Evolutionary conservation across 2,113 vertebrate species (phyloP).

Genomic region (Oceanites oceanicus): DNA sequence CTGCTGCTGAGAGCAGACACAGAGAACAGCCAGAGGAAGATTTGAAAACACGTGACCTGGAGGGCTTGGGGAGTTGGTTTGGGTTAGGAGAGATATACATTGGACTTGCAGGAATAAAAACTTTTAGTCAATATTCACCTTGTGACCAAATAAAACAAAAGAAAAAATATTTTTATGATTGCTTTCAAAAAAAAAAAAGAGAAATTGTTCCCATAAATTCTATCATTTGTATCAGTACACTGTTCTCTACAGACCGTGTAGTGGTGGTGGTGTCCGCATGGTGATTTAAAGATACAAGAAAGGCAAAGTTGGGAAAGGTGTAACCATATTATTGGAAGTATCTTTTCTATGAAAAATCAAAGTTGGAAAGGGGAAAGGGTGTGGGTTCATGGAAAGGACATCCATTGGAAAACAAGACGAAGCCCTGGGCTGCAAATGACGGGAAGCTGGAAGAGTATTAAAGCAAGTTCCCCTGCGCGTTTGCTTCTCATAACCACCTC

Average conservation of each 20-base stretch:
- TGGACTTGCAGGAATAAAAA: not conserved
- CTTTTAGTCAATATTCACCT: not conserved
- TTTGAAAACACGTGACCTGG: rapidly evolving
- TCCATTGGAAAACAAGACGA: rapidly evolving
- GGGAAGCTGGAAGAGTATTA: not conserved
- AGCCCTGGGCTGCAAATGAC: rapidly evolving
- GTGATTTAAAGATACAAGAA: rapidly evolving
- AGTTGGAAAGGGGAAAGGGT: rapidly evolving
- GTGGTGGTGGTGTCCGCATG: not conserved
- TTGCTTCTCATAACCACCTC: rapidly evolving
- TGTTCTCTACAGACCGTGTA: rapidly evolving
- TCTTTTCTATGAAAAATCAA: rapidly evolving
- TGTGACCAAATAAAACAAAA: not conserved
- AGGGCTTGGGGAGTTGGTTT: rapidly evolving
- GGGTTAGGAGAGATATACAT: too few species aligned
- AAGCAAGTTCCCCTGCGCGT: rapidly evolving
- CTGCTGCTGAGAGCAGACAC: not conserved
- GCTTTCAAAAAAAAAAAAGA: not conserved
- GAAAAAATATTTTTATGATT: not conserved
- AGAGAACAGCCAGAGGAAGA: not conserved
- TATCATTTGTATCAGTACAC: not conserved
- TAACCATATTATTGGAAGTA: rapidly evolving
- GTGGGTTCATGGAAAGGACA: not conserved
- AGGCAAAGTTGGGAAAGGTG: not conserved
- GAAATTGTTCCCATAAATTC: not conserved